A percentile compares a stretch with the other conserved stretches of the same genome.
phyloP scores from a whole-genome alignment of 2,113 vertebrate genomes.

The Empidonax traillii region DNA sequence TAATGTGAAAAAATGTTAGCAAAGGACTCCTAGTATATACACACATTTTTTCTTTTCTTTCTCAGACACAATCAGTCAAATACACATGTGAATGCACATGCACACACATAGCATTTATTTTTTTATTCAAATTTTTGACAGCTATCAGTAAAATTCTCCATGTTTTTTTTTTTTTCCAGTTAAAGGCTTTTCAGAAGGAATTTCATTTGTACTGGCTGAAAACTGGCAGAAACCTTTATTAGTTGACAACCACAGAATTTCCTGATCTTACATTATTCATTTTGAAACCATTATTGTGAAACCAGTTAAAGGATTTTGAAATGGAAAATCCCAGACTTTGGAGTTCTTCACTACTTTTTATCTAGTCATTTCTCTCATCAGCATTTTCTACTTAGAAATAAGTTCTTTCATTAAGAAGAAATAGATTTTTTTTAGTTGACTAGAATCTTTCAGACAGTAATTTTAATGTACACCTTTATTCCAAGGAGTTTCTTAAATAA shows the following conservation, averaged over 20 bases:
- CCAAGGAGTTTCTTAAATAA: conserved; percentile 61
- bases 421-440: conserved; percentile 50
- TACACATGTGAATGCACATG: too few species aligned
- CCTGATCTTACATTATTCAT: not conserved
- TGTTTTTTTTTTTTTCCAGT: not conserved
- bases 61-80: not conserved
- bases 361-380: not conserved
- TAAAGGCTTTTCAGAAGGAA: not conserved
- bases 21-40: not conserved
- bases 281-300: conserved; percentile 11
- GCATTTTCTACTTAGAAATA: conserved; percentile 35
- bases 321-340: not conserved
- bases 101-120: not conserved
- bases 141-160: not conserved
- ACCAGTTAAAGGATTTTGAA: conserved; percentile 18
- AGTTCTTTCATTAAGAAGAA: conserved; percentile 31
- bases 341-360: conserved; percentile 8
- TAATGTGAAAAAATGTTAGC: not conserved
- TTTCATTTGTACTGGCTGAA: not conserved
- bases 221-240: not conserved
- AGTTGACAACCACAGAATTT: not conserved
- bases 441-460: conserved; percentile 22
- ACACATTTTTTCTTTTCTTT: not conserved
- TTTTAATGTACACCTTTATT: conserved; percentile 63
- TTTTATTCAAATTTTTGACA: not conserved